Evolutionary conservation across 1,140 invertebrate species (phyloP), one percentile per base, ranked within the genome.

Genomic region (Aphelinus atriplicis): DNA sequence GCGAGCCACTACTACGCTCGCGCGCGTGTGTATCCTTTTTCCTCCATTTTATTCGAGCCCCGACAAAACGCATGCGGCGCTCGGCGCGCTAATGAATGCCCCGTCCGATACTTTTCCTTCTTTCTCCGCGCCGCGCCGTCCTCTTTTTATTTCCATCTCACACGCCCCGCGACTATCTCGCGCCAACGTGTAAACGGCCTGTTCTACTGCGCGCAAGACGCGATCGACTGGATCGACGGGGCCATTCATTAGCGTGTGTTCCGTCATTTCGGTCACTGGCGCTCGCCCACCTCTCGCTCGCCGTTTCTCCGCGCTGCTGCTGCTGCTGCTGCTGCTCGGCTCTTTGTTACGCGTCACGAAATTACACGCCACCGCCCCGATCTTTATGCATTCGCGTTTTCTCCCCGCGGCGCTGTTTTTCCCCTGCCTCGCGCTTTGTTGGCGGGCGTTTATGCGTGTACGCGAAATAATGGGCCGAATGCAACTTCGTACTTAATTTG

Each of bases 381-480:
- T 68, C 57, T 57, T 65, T 72, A 5, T 48, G 56, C 47, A n/a
- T 43, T 43, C 56, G 10, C 42, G 53, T 57, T 55, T 53, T 48
- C 46, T 45, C 3, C 67, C 47, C 26, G 4, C 9, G 4, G 51
- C 9, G 51, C 4, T 4, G 51, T 53, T 55, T 65, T 58, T 58
- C 47, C 2, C 53, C 56, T 4, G 9, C 42, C 48, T 45, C 60
- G 50, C 55, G 65, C 48, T 64, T 61, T 70, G 61, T 72, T 62
- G 71, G 55, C 51, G 9, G n/a, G 50, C 67, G 50, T 50, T 67
- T 70, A 58, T 56, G 61, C 68, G 65, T 50, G 51, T 26, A 26
- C 42, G n/a, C 46, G 50, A 51, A 69, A 78, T 69, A 72, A 74
- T 77, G 64, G n/a, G 60, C 71, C 68, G 47, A 71, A 70, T 70